Percentiles rank a stretch among this genome's conserved stretches.
Evolutionary conservation across 2,797 vertebrate species (phyloP).

Genomic region (Acanthis flammea): DNA sequence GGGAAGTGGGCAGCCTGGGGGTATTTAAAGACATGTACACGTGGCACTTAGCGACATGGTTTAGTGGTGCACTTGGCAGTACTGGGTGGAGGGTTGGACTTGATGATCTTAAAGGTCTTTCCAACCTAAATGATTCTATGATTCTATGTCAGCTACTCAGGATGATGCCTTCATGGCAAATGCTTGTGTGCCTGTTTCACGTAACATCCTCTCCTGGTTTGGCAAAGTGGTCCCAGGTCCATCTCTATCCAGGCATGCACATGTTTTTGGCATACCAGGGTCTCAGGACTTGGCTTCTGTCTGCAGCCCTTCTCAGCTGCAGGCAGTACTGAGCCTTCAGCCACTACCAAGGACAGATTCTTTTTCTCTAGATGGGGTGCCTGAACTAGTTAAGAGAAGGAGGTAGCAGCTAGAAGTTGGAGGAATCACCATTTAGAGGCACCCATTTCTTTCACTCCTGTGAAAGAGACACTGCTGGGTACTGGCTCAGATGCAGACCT

Average conservation of each 20-base stretch:
- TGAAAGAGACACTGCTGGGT: neutral
- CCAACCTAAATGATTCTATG: neutral
- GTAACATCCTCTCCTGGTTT: neutral
- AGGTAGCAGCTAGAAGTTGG: neutral
- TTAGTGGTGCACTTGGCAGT: neutral
- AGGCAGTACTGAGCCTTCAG: neutral
- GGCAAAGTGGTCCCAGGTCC: neutral
- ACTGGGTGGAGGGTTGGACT: neutral
- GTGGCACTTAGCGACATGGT: neutral
- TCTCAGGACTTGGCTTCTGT: neutral
- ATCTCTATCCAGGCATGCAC: neutral
- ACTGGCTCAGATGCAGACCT: neutral
- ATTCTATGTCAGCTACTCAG: neutral
- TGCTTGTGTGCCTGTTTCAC: fast-evolving
- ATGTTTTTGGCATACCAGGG: fast-evolving
- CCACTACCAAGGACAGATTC: neutral
- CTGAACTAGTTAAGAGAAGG: neutral
- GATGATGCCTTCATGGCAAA: neutral
- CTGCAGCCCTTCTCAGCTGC: neutral
- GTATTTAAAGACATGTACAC: neutral
- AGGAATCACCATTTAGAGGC: fast-evolving
- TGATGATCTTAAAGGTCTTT: neutral
- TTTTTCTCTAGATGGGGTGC: neutral
- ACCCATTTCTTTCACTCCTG: neutral
- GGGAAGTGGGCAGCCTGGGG: neutral